phyloP scores from a whole-genome alignment of 2,888 invertebrate species.

The Drosophila planitibia region DNA sequence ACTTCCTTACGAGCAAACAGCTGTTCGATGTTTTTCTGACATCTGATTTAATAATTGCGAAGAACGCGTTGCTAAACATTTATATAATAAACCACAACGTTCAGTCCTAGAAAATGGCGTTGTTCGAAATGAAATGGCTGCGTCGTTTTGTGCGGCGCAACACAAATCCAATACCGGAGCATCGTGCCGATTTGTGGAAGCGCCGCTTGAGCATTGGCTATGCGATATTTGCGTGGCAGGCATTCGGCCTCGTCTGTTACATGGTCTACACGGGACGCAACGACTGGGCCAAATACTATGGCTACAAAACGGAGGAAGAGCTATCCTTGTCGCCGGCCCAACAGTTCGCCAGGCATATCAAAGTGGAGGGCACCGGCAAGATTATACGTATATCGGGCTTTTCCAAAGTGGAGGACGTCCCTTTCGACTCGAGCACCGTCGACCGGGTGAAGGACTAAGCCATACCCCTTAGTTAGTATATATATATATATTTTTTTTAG shows the following conservation, averaged over 20 bases:
- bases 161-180: constrained; percentile 86
- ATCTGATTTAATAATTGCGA: constrained; percentile 23
- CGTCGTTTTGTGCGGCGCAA: constrained; percentile 86
- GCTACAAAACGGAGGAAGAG: constrained; percentile 88
- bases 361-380: constrained; percentile 83
- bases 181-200: constrained; percentile 88
- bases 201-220: constrained; percentile 88
- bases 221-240: constrained; percentile 90
- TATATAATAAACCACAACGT: constrained; percentile 51
- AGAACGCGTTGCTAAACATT: constrained; percentile 38
- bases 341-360: constrained; percentile 78
- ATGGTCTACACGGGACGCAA: constrained; percentile 87
- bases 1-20: constrained; percentile 41
- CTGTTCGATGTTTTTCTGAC: constrained; percentile 51
- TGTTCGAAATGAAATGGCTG: constrained; percentile 86
- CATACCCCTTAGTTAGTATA: constrained; percentile 24
- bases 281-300: constrained; percentile 90
- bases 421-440: constrained; percentile 64
- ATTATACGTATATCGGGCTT: constrained; percentile 83
- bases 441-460: constrained; percentile 52
- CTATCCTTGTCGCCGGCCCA: constrained; percentile 86
- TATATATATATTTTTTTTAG: constrained; percentile 15
- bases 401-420: constrained; percentile 75
- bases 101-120: constrained; percentile 71
- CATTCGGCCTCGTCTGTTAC: constrained; percentile 89